Evolutionary conservation across 2,797 vertebrate species (phyloP).

Genomic region (Diglossa cyanea): DNA sequence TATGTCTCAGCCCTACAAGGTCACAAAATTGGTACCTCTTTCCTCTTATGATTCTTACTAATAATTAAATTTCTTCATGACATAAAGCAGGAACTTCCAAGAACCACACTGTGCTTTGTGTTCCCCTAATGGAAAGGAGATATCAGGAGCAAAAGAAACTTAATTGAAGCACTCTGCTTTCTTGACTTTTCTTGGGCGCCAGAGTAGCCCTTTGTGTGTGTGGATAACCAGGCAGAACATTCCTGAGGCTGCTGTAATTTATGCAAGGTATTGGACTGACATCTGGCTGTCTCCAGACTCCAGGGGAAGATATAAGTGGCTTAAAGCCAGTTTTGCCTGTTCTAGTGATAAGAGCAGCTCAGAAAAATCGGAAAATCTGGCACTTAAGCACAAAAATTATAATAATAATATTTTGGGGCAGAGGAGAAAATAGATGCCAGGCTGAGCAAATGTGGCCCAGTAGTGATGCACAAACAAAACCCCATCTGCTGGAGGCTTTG

Average conservation of each 20-base stretch:
- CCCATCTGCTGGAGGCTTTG: slow-evolving; percentile 43
- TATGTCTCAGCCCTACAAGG: background rate
- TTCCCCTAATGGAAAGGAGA: background rate
- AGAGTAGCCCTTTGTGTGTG: background rate
- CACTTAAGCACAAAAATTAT: slow-evolving; percentile 4
- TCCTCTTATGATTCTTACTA: background rate
- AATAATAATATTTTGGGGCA: slow-evolving; percentile 3
- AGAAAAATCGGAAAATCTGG: slow-evolving; percentile 40
- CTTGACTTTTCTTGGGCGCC: background rate
- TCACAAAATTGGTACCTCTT: background rate
- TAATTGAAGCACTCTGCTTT: background rate
- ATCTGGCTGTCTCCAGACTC: slow-evolving; percentile 39
- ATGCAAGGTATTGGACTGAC: background rate
- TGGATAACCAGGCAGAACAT: background rate
- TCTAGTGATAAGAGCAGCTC: slow-evolving; percentile 12
- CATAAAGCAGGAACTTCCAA: background rate
- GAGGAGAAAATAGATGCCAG: background rate
- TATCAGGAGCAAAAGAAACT: background rate
- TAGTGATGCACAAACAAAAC: background rate
- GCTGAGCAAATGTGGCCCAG: background rate
- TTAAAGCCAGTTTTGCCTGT: slow-evolving; percentile 13
- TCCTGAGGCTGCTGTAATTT: background rate
- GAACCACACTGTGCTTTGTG: background rate
- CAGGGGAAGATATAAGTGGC: background rate
- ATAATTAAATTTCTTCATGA: background rate